A percentile compares a stretch with the other conserved stretches of the same genome.
These are phyloP conservation scores for Notospermus geniculatus DNA, from an alignment of 1,140 invertebrate genomes.

Conservation along the genomic window DNA sequence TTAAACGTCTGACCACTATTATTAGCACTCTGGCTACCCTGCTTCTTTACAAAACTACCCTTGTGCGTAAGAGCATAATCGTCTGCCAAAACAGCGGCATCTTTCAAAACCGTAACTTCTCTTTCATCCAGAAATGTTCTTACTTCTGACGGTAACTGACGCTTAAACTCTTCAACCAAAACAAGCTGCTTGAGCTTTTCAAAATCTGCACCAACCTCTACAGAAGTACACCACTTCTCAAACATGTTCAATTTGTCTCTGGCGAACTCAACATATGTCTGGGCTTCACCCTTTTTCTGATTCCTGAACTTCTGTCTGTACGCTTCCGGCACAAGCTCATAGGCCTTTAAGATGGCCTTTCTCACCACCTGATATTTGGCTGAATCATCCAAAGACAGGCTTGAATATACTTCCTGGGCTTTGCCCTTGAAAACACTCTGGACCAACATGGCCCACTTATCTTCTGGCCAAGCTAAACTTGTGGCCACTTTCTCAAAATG, in stretches of 20 bases:
- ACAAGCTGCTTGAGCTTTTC: constrained; percentile 24
- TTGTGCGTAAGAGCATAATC: constrained; percentile 24
- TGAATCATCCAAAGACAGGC: too few species aligned
- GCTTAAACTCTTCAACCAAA: constrained; percentile 28
- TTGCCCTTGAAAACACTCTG: too few species aligned
- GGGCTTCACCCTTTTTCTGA: constrained; percentile 20
- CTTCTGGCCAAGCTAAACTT: too few species aligned
- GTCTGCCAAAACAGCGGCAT: constrained; percentile 17
- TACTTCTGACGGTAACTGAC: constrained; percentile 19
- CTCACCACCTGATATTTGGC: too few species aligned
- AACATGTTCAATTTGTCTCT: constrained; percentile 24
- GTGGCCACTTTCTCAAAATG: too few species aligned
- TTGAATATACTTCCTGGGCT: too few species aligned
- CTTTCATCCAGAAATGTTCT: constrained; percentile 22
- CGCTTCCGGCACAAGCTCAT: constrained; percentile 30
- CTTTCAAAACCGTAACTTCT: constrained; percentile 15
- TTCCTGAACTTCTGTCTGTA: constrained; percentile 27
- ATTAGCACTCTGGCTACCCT: too few species aligned
- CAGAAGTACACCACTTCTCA: constrained; percentile 24
- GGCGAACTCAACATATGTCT: constrained; percentile 29
- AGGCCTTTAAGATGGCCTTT: too few species aligned
- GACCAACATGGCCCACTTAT: too few species aligned
- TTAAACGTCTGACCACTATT: too few species aligned
- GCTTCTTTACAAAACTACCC: neutral
- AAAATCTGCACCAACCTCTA: constrained; percentile 22